Evolutionary conservation across 2,113 vertebrate species (phyloP), one percentile per base, ranked within the genome.

Genomic region (Anoplopoma fimbria): DNA sequence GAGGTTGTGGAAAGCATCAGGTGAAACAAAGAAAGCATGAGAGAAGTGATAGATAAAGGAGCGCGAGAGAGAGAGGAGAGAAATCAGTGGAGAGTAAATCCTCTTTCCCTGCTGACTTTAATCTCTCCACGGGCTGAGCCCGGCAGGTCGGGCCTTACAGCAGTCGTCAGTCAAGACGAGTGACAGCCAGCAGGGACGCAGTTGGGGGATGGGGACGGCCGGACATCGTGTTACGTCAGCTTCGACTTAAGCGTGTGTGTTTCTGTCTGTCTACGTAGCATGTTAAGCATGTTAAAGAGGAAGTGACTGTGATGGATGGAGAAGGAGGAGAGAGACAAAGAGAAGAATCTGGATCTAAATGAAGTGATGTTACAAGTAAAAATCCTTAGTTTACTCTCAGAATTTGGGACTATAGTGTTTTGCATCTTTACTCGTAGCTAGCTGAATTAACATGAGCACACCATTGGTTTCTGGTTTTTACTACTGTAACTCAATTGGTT

Each of bases 31-130:
- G 70, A 78, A 70, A 83, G 38, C 75, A 64, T 40, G 34, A 25
- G 69, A 72, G 78, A 76, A 69, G 61, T 63, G 69, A 68, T 21
- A 25, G 60, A 73, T 36, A 36, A 74, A 85, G 27, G 36, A 34
- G 45, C 38, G 76, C 23, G 79, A 53, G 60, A 42, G 27, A 31
- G 68, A 29, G 77, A 69, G 57, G 69, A 68, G 77, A 72, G 86
- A 70, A 63, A 85, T 78, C 74, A n/a, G 60, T 69, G 81, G 55
- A 81, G 82, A 77, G 70, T 81, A 94, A 94, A 94, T 94, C 92
- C 92, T 94, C 91, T 93, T 93, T 93, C 69, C 79, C 83, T 1
- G 76, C 84, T 84, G 90, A 87, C 87, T 93, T 49, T 94, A 94
- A 94, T 93, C 93, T 89, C 87, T 90, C 81, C 63, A 19, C 57